phyloP scores from a whole-genome alignment of 37 sponge, comb jelly and placozoan genomes.

The Halichondria panicea region DNA sequence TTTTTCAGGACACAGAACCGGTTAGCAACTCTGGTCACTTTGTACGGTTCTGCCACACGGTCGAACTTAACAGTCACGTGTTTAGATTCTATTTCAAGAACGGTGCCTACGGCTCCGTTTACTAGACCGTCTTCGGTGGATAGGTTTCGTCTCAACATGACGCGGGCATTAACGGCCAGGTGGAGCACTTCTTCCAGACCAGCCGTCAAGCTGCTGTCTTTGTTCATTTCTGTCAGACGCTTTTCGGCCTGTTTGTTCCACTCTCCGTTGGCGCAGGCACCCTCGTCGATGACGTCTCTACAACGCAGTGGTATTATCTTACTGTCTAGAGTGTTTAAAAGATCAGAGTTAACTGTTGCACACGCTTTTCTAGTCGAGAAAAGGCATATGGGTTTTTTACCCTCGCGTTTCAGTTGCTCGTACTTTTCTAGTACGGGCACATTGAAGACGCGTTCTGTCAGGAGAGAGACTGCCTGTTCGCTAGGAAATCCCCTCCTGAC shows the following conservation, averaged over 20 bases:
- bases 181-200: conserved; percentile 50
- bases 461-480: too few relatives aligned
- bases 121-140: conserved; percentile 52
- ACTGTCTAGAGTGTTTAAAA: too few relatives aligned
- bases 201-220: conserved; percentile 62
- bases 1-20: conserved; percentile 44
- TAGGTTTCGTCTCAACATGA: conserved; percentile 72
- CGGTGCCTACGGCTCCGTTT: conserved; percentile 62
- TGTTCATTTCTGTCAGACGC: conserved; percentile 55
- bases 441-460: not conserved
- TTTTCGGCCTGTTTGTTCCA: conserved; percentile 48
- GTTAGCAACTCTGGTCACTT: conserved; percentile 28
- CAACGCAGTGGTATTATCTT: conserved; percentile 11
- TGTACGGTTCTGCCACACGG: conserved; percentile 16
- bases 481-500: not conserved
- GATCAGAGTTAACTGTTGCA: too few relatives aligned
- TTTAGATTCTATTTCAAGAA: conserved; percentile 4
- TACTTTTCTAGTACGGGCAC: conserved; percentile 27
- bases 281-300: conserved; percentile 61
- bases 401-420: too few relatives aligned
- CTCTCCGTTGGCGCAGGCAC: conserved; percentile 25
- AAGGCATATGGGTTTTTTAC: conserved; percentile 52
- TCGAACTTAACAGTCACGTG: conserved; percentile 58
- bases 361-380: conserved; percentile 39
- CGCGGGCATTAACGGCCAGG: conserved; percentile 56